Conservation (phyloP, 2,113 vertebrate species). For the Rhabdomys dilectus region DNA sequence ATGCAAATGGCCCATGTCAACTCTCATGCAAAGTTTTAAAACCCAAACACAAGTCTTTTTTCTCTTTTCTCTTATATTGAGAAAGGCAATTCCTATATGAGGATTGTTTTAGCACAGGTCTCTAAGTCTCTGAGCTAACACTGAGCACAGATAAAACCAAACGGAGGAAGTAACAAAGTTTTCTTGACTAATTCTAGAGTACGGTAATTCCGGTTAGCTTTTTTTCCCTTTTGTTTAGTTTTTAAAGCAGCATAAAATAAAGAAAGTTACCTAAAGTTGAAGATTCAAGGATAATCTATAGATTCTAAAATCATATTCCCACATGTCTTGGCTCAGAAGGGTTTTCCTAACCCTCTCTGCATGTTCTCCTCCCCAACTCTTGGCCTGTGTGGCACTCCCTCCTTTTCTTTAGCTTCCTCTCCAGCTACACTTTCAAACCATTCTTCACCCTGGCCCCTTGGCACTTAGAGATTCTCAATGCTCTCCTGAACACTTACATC, state of each 20-base stretch:
- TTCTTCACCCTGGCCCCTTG: not conserved
- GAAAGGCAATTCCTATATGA: not conserved
- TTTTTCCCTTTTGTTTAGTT: not conserved
- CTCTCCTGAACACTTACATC: not conserved
- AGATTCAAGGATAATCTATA: slow-evolving; percentile 11
- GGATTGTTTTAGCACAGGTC: not conserved
- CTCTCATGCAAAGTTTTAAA: not conserved
- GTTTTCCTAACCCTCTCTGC: not conserved
- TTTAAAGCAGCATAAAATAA: slow-evolving; percentile 10
- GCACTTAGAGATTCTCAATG: slow-evolving; percentile 8
- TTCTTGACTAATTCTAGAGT: slow-evolving; percentile 3
- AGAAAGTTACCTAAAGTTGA: not conserved
- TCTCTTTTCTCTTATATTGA: not conserved
- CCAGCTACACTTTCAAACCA: not conserved
- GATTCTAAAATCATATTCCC: slow-evolving; percentile 36
- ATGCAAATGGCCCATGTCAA: slow-evolving; percentile 31
- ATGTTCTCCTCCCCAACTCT: not conserved
- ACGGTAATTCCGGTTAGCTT: not conserved
- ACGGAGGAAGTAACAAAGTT: slow-evolving; percentile 25
- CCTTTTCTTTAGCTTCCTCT: not conserved
- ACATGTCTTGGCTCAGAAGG: not conserved
- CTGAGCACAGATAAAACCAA: slow-evolving; percentile 4
- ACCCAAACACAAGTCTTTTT: not conserved
- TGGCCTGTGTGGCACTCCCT: too few relatives aligned
- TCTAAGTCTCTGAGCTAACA: not conserved